Evolutionary conservation across 2,888 invertebrate genomes (phyloP).

Genomic region (Epinotia ramella): DNA sequence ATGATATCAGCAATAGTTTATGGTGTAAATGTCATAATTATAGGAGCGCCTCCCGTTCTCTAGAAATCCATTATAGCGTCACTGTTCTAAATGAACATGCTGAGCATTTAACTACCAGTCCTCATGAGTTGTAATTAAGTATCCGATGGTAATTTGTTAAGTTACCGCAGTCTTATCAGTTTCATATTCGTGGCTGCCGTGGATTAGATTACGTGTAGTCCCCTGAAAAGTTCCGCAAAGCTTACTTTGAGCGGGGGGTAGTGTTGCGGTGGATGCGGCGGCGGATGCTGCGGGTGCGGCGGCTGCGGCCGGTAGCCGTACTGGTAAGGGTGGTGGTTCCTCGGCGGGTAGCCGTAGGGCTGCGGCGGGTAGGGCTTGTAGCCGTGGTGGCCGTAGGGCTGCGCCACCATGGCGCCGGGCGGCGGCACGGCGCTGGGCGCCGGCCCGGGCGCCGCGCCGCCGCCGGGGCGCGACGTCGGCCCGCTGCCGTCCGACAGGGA

Average conservation of each 20-base stretch:
- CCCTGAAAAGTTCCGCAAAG: not conserved
- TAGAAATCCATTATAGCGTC: constrained; percentile 9
- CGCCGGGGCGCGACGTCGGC: constrained; percentile 67
- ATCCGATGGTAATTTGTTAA: not conserved
- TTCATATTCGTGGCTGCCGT: not conserved
- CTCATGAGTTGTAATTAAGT: not conserved
- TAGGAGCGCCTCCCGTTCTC: constrained; percentile 1
- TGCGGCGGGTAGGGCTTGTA: constrained; percentile 77
- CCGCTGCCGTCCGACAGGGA: constrained; percentile 86
- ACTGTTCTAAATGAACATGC: constrained; percentile 5
- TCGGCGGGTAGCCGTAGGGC: constrained; percentile 77
- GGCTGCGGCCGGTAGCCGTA: constrained; percentile 77
- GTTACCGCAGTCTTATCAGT: not conserved
- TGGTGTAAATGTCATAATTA: constrained; percentile 4
- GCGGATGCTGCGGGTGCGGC: constrained; percentile 60
- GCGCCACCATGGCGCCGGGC: constrained; percentile 75
- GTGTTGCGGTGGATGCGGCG: constrained; percentile 77
- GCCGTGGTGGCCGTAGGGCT: constrained; percentile 73
- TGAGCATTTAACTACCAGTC: constrained; percentile 9
- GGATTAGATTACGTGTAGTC: not conserved
- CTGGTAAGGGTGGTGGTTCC: constrained; percentile 81
- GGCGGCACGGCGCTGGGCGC: constrained; percentile 69
- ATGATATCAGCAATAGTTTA: constrained; percentile 7
- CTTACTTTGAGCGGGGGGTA: constrained; percentile 77
- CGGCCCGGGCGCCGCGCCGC: constrained; percentile 64